Evolutionary conservation across 2,797 vertebrate genomes (phyloP), one percentile per base, ranked within the genome.

Genomic region (Pangasius larnaudii): DNA sequence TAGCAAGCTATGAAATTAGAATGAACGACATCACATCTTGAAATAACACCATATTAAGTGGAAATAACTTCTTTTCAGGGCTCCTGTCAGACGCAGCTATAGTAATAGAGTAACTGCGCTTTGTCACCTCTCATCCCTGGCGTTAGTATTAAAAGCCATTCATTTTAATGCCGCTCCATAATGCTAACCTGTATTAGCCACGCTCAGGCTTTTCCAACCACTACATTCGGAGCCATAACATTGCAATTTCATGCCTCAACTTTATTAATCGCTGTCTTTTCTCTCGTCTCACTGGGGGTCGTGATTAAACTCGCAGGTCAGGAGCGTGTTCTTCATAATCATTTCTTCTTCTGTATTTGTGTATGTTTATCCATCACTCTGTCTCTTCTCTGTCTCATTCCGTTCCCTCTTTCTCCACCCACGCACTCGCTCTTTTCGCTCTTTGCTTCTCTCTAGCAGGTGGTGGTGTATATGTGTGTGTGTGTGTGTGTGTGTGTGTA

Each of bases 211-310:
- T 86, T 84, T 88, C 89, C 88, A 91, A 90, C 89, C 88, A 88
- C 69, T 82, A 65, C 88, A 90, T 85, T 88, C 63, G 85, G 86
- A 87, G 51, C 74, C 88, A 85, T 88, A 80, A 89, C 87, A 87
- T 85, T 79, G 82, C 88, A 85, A 91, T 91, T 91, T 90, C 91
- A 89, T 87, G 91, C 91, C 67, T 89, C 78, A 39, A 78, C 84
- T 79, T 88, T 89, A 89, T 91, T 91, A 91, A 91, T 90, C 89
- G 89, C 85, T 59, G 90, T 81, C 87, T 88, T 87, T 84, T 89
- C 85, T 89, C 71, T 85, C 36, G 87, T 90, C 89, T 86, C 80
- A 87, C 77, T 75, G 33, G 86, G 81, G 88, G 89, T 87, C 78
- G 85, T 63, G 84, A 90, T 88, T 86, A 56, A 65, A 86, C 77